These are phyloP conservation scores for Luscinia megarhynchos DNA, from an alignment of 2,797 vertebrate species.

Conservation along the genomic window DNA sequence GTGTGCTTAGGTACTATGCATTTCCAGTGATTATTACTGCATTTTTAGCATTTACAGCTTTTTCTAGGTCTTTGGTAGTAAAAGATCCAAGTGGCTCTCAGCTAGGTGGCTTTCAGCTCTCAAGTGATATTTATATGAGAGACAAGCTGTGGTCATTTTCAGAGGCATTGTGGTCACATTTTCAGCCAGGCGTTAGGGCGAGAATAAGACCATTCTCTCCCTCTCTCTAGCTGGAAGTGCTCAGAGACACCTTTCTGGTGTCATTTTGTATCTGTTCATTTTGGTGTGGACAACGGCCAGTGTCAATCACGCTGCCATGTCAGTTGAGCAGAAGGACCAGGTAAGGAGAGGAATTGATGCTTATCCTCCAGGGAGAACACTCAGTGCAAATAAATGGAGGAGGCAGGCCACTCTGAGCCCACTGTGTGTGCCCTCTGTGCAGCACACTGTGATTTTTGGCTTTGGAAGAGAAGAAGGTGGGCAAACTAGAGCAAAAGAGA, in stretches of 20 bases:
- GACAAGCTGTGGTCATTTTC: not conserved
- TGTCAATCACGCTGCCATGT: not conserved
- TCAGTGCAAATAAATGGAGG: not conserved
- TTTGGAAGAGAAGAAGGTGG: slow-evolving; percentile 22
- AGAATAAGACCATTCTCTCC: not conserved
- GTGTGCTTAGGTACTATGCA: not conserved
- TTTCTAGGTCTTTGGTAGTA: not conserved
- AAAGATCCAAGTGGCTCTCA: not conserved
- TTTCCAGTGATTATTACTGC: not conserved
- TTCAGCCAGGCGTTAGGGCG: not conserved
- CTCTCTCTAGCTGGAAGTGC: not conserved
- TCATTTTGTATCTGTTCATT: not conserved
- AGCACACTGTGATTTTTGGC: slow-evolving; percentile 59
- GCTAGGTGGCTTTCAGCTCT: slow-evolving; percentile 1
- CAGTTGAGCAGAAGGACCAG: not conserved
- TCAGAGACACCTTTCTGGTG: slow-evolving; percentile 6
- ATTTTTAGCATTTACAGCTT: not conserved
- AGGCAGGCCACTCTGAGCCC: not conserved
- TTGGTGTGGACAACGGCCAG: not conserved
- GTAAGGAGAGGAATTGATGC: not conserved
- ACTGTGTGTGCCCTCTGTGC: slow-evolving; percentile 40
- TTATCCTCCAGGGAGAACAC: not conserved
- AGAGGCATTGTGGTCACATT: not conserved
- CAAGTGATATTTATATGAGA: not conserved
- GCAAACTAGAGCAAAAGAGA: not conserved